Base-by-base conservation (phyloP, 2,888 invertebrate species). In the Steinernema hermaphroditum region DNA sequence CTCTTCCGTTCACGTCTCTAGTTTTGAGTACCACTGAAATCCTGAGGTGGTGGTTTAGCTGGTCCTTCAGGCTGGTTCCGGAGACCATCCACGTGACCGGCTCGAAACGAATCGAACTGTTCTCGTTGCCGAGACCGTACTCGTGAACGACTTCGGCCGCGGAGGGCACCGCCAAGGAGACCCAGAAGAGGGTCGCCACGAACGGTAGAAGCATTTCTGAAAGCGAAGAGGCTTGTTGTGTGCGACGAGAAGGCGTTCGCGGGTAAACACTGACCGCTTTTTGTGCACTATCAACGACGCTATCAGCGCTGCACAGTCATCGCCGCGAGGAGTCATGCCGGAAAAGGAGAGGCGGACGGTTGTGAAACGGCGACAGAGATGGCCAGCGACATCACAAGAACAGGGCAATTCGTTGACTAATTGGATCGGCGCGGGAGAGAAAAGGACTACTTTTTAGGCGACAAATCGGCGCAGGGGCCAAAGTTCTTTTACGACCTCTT, bases 111-210 rank as follows among this genome's bases (percentile, higher is more conserved):
- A 62, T 16, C 8, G 62, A 62, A 16, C 62, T 62, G 62, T 62
- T 62, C 16, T 29, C 27, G 62, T 24, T 62, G 29, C 62, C 62
- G 29, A 62, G 32, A 8, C 62, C 62, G 32, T 32, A 62, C 62
- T 62, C 62, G 62, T 62, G 62, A 16, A 62, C n/a, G 62, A 62
- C 62, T 62, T 62, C 62, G 32, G 32, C 62, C 62, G 62, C 2
- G 8, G 32, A 62, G 32, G 62, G 16, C 16, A 62, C 62, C 32
- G 62, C 19, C 16, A 32, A 22, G 32, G 62, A 29, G 62, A 32
- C 32, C 62, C 62, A 29, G 16, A 62, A n/a, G 27, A 62, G 62
- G 29, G 34, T 29, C 62, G 32, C 62, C 62, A 62, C 16, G 27
- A 62, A 34, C 29, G 62, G 62, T 27, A 34, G 32, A 22, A 14